These are phyloP conservation scores for Drosophila repleta DNA, from an alignment of 1,140 invertebrate genomes.

Conservation along the genomic window DNA sequence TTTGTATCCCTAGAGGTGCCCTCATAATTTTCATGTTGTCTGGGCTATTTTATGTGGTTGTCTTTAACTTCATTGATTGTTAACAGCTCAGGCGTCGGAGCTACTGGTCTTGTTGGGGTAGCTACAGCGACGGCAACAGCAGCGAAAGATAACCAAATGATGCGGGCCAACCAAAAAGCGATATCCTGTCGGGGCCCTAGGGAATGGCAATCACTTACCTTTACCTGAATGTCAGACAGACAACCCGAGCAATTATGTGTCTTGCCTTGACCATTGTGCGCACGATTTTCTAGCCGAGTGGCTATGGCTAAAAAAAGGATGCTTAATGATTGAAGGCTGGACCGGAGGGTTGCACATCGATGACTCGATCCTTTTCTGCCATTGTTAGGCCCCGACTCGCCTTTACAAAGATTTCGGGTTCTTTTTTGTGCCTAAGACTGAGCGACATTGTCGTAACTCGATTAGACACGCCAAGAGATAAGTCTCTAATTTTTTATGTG, in stretches of 20 bases:
- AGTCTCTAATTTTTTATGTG: slow-evolving; percentile 75
- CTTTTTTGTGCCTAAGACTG: slow-evolving; percentile 52
- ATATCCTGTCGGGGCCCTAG: slow-evolving; percentile 69
- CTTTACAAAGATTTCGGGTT: slow-evolving; percentile 19
- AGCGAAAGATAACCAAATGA: slow-evolving; percentile 65
- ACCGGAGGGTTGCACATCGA: slow-evolving; percentile 14
- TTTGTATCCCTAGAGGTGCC: slow-evolving; percentile 33
- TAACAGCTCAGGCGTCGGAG: slow-evolving; percentile 68
- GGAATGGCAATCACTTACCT: slow-evolving; percentile 63
- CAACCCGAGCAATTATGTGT: slow-evolving; percentile 68
- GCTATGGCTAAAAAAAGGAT: slow-evolving; percentile 30
- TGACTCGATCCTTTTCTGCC: slow-evolving; percentile 64
- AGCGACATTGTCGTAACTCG: slow-evolving; percentile 79
- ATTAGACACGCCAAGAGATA: slow-evolving; percentile 73
- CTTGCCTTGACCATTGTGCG: slow-evolving; percentile 66
- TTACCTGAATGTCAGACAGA: slow-evolving; percentile 59
- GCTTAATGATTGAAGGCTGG: slow-evolving; percentile 45
- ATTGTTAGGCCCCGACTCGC: slow-evolving; percentile 36
- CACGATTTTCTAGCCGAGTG: slow-evolving; percentile 68
- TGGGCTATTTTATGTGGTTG: slow-evolving; percentile 51
- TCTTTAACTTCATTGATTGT: slow-evolving; percentile 60
- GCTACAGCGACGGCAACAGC: slow-evolving; percentile 24
- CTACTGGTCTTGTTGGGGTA: slow-evolving; percentile 66
- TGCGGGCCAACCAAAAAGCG: slow-evolving; percentile 58
- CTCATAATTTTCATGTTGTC: slow-evolving; percentile 49